Conservation (phyloP, 2,113 vertebrate species). For the Sturnus vulgaris region DNA sequence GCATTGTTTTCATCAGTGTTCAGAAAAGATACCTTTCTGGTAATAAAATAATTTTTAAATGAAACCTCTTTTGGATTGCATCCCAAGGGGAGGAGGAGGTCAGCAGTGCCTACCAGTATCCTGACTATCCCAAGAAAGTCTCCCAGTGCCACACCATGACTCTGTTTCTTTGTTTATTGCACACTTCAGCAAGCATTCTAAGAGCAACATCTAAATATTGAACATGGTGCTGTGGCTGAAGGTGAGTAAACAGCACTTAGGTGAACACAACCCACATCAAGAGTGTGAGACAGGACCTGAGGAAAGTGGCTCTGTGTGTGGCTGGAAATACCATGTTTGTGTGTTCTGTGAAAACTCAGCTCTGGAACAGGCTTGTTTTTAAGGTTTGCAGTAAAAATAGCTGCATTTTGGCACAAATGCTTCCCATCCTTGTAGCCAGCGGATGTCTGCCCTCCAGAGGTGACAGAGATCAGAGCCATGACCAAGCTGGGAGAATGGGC, state of each 20-base stretch:
- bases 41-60: not conserved
- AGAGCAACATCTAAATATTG: not conserved
- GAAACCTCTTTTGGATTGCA: not conserved
- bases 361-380: not conserved
- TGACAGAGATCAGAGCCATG: not conserved
- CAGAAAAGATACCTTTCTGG: not conserved
- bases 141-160: not conserved
- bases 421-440: not conserved
- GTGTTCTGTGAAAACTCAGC: not conserved
- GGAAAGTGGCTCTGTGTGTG: rapidly evolving
- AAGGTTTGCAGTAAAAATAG: not conserved
- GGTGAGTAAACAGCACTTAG: not conserved
- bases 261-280: not conserved
- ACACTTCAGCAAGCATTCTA: not conserved
- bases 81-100: not conserved
- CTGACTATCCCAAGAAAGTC: not conserved
- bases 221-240: not conserved
- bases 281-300: not conserved
- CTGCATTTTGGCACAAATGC: not conserved
- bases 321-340: not conserved
- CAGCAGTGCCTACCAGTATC: not conserved
- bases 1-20: not conserved
- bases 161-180: not conserved
- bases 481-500: not conserved
- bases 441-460: not conserved